Conservation (phyloP, 2,888 invertebrate genomes). For the Drosophila kanekoi region DNA sequence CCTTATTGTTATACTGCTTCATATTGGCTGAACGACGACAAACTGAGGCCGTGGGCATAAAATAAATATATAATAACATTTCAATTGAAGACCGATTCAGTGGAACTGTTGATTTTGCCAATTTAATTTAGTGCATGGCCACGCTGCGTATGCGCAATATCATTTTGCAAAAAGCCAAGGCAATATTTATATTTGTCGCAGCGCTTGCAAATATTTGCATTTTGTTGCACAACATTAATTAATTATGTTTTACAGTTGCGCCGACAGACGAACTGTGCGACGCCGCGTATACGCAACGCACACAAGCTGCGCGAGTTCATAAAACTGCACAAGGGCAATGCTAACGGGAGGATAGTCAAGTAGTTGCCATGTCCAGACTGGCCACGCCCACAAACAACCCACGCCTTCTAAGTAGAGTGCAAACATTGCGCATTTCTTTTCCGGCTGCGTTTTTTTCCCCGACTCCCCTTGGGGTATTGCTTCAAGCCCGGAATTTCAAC, state of each 20-base stretch:
- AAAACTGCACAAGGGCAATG: slow-evolving; percentile 53
- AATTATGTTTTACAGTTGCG: slow-evolving; percentile 44
- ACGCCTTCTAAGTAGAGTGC: slow-evolving; percentile 33
- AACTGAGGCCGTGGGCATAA: slow-evolving; percentile 13
- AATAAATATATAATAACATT: slow-evolving; percentile 47
- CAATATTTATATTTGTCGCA: slow-evolving; percentile 55
- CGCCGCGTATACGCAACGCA: slow-evolving; percentile 27
- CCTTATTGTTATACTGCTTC: slow-evolving; percentile 16
- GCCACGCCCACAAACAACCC: slow-evolving; percentile 5
- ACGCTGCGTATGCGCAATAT: slow-evolving; percentile 53
- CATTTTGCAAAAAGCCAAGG: slow-evolving; percentile 27
- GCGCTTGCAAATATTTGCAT: slow-evolving; percentile 39
- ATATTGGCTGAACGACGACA: slow-evolving; percentile 1
- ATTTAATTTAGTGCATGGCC: slow-evolving; percentile 39
- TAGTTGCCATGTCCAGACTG: slow-evolving; percentile 32
- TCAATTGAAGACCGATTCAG: slow-evolving; percentile 30
- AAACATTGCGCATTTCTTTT: slow-evolving; percentile 74
- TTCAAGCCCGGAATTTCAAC: slow-evolving; percentile 66
- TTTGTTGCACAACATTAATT: slow-evolving; percentile 61
- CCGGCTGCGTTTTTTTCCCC: slow-evolving; percentile 59
- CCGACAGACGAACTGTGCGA: not conserved
- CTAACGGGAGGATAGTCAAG: slow-evolving; percentile 19
- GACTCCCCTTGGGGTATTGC: slow-evolving; percentile 57
- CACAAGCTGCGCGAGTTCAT: slow-evolving; percentile 39
- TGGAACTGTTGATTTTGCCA: slow-evolving; percentile 33